Base-by-base conservation (phyloP, 2,888 invertebrate species). In the Phengaris alcon region DNA sequence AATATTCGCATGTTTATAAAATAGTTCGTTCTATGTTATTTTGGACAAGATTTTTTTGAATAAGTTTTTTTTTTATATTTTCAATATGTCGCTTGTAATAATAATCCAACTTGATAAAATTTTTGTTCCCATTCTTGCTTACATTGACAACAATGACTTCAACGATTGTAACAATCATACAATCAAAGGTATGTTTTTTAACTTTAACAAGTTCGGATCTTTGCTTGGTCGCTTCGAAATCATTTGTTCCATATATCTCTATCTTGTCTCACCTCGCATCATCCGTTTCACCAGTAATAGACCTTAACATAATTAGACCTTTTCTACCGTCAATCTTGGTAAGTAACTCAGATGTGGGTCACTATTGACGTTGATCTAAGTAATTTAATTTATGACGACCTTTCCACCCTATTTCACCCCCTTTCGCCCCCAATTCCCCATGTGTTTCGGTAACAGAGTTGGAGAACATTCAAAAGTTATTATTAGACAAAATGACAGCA, bases 401-500 rank as follows among this genome's bases (percentile, higher is more conserved):
- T 46, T 69, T 69, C 13, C n/a, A 44, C 15, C 69, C 51, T 7
- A 9, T 70, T 48, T 51, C 48, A 15, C 15, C 22, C 70, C 70
- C 52, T 59, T 13, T 59, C 22, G 22, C 59, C 59, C 59, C 59
- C 57, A 4, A 0, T 9, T 22, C 59, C 69, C 48, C 48, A 15
- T 69, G 51, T 70, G 51, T 70, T 70, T 8, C 51, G 70, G 51
- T 51, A 12, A 9, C 69, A 52, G 22, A 13, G 68, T 68, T 68
- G 3, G 22, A 59, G 59, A 59, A 59, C 68, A 44, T 68, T 46
- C 68, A 68, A 68, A 68, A 13, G 68, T 68, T 44, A 46, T 68
- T 68, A 68, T 68, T 68, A 68, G 68, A 68, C 68, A 46, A 46
- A 68, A 68, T 68, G 68, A 46, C 68, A 68, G 46, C 68, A 12